Conservation (phyloP, 2,888 invertebrate genomes). For the Tenthredo scrophulariae region DNA sequence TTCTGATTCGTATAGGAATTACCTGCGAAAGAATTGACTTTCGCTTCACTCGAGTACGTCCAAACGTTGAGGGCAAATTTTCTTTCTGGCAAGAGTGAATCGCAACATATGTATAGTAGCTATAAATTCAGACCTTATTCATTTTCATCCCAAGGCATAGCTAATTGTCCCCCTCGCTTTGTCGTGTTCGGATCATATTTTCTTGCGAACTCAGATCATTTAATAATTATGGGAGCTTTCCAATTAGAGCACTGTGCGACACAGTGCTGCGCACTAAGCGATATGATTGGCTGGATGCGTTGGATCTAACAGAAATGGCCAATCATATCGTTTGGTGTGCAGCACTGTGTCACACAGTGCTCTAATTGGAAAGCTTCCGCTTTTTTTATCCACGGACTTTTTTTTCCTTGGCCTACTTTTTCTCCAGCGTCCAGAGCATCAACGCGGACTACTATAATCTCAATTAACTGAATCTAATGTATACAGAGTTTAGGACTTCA, state of each 20-base stretch:
- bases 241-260: no score
- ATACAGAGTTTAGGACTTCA: background rate
- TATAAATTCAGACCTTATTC: background rate
- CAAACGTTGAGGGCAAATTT: background rate
- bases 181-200: background rate
- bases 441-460: background rate
- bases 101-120: background rate
- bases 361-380: no score
- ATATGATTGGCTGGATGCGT: no score
- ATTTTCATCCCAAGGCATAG: background rate
- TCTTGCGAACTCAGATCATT: background rate
- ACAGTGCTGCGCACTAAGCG: no score
- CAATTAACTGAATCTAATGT: background rate
- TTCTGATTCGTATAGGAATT: background rate
- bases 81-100: background rate
- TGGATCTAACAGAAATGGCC: no score
- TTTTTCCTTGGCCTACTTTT: conserved; percentile 33
- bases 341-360: no score
- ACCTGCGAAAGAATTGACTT: background rate
- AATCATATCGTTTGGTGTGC: no score
- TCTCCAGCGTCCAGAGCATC: background rate
- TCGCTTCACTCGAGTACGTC: background rate
- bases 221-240: no score
- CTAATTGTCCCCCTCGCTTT: background rate
- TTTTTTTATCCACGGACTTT: background rate